Conservation (phyloP, 2,113 vertebrate genomes). For the Regulus satrapa region DNA sequence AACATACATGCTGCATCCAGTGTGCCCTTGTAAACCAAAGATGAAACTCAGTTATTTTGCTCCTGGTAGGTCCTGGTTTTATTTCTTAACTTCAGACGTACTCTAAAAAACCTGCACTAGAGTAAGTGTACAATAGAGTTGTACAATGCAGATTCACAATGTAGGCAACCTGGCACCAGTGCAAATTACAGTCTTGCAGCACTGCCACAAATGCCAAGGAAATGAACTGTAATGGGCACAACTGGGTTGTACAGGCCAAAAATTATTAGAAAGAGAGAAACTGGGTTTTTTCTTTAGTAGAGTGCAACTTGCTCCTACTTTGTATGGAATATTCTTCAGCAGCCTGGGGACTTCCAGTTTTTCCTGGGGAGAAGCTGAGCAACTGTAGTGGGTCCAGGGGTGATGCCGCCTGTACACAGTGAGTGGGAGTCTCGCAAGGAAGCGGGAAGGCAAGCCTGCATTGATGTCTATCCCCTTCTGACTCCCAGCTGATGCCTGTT, state of each 20-base stretch:
- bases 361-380: background rate
- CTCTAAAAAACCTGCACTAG: background rate
- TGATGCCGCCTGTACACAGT: background rate
- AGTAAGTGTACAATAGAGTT: background rate
- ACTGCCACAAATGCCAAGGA: background rate
- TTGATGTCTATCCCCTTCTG: background rate
- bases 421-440: background rate
- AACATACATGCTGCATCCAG: background rate
- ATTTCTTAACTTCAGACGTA: background rate
- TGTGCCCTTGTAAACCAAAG: background rate
- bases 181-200: background rate
- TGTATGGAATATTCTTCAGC: background rate
- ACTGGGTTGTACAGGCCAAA: background rate
- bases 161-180: background rate
- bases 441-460: background rate
- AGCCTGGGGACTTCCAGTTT: background rate
- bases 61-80: background rate
- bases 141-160: background rate
- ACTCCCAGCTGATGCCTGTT: background rate
- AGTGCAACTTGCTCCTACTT: background rate
- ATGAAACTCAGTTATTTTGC: background rate
- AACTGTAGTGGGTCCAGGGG: background rate
- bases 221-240: background rate
- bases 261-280: background rate
- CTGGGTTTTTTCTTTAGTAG: rapidly evolving